phyloP scores from a whole-genome alignment of 2,888 invertebrate genomes.

The Hydrotaea cyrtoneurina region DNA sequence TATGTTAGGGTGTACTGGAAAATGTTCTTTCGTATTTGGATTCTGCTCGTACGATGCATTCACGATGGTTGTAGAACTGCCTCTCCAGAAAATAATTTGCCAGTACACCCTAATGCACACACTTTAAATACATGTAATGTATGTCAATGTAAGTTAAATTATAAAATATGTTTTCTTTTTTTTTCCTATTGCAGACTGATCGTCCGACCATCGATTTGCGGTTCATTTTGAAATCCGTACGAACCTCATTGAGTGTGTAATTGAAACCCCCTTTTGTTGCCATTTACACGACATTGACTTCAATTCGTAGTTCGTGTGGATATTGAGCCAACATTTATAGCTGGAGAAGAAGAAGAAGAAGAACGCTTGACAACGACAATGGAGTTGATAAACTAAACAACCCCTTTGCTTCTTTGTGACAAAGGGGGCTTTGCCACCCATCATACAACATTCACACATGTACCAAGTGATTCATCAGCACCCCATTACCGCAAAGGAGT shows the following conservation, averaged over 20 bases:
- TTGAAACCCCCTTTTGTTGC: constrained; percentile 56
- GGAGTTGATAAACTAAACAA: constrained; percentile 63
- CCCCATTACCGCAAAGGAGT: constrained; percentile 53
- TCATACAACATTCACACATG: constrained; percentile 20
- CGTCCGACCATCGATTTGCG: constrained; percentile 37
- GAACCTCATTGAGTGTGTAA: constrained; percentile 56
- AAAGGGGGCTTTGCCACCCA: constrained; percentile 57
- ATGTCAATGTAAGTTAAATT: neutral
- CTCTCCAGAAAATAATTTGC: no score
- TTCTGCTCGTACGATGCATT: no score
- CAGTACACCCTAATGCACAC: no score
- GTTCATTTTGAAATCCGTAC: constrained; percentile 37
- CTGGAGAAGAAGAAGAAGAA: constrained; percentile 2
- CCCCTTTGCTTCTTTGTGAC: constrained; percentile 56
- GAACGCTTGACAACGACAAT: constrained; percentile 38
- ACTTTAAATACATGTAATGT: no score
- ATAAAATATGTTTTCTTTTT: constrained; percentile 26
- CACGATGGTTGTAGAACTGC: no score
- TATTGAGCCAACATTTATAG: constrained; percentile 49
- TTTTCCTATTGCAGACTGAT: constrained; percentile 53
- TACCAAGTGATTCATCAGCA: constrained; percentile 64
- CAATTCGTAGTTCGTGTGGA: constrained; percentile 44
- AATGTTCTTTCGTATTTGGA: no score
- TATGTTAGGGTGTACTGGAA: no score
- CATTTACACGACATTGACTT: constrained; percentile 64